phyloP scores from a whole-genome alignment of 2,113 vertebrate genomes.

The Pseudopodoces humilis region DNA sequence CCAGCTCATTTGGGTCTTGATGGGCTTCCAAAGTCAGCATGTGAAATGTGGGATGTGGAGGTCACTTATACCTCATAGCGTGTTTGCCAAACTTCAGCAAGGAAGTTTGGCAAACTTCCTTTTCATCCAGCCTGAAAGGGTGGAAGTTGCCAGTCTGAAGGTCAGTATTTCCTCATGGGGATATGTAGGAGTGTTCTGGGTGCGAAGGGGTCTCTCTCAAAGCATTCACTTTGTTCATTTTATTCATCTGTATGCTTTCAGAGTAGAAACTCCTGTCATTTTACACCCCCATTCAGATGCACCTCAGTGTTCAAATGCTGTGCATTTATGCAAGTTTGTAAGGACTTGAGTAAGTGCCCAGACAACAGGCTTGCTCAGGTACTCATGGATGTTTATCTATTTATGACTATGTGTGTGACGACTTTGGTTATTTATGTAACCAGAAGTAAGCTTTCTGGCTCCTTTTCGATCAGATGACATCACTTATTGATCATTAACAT shows the following conservation, averaged over 20 bases:
- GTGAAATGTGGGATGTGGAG: background rate
- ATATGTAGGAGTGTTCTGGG: accelerated
- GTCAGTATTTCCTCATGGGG: background rate
- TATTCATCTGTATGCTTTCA: background rate
- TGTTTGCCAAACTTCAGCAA: background rate
- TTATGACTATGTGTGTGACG: background rate
- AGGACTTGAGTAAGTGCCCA: background rate
- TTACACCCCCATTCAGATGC: background rate
- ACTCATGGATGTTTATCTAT: background rate
- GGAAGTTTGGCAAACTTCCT: too few species aligned
- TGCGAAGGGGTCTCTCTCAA: accelerated
- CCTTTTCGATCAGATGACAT: background rate
- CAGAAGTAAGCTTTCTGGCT: background rate
- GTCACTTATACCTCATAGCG: background rate
- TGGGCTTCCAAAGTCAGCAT: background rate
- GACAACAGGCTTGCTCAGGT: background rate
- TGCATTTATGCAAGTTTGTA: background rate
- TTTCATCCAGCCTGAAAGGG: background rate
- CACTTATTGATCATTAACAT: background rate
- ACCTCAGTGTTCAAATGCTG: background rate
- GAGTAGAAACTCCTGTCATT: background rate
- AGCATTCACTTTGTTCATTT: background rate
- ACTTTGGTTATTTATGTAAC: background rate
- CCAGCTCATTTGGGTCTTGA: background rate
- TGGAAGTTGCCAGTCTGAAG: background rate